Percentiles rank a stretch among this genome's conserved stretches.
These are phyloP conservation scores for Netelia inedita DNA, from an alignment of 2,888 invertebrate species.

Conservation along the genomic window DNA sequence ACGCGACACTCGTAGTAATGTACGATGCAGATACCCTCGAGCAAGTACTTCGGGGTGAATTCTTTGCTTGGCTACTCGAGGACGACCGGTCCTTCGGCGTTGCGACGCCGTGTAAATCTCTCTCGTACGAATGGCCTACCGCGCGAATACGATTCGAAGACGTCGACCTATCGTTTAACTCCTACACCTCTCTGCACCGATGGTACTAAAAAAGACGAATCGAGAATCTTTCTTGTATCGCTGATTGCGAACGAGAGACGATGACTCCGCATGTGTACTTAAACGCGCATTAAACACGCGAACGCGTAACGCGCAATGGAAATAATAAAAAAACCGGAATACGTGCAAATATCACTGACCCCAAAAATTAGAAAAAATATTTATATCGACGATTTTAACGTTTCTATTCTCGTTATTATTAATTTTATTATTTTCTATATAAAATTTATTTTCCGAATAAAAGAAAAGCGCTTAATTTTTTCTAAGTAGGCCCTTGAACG, in stretches of 20 bases:
- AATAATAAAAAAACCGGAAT: conserved; percentile 8
- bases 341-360: conserved; percentile 22
- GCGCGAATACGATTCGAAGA: conserved; percentile 23
- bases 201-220: conserved; percentile 17
- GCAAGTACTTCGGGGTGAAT: conserved; percentile 34
- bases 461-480: too few species aligned
- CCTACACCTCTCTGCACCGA: background rate
- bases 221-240: conserved; percentile 17
- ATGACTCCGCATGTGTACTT: conserved; percentile 4
- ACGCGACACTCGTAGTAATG: background rate
- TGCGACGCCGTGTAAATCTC: conserved; percentile 42
- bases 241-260: conserved; percentile 13
- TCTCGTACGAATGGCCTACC: conserved; percentile 32
- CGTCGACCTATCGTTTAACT: conserved; percentile 28
- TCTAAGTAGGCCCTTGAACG: too few species aligned
- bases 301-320: background rate
- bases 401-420: background rate
- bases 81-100: conserved; percentile 57
- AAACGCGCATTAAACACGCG: background rate
- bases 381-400: conserved; percentile 8
- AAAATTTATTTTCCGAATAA: too few species aligned
- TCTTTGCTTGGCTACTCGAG: conserved; percentile 40
- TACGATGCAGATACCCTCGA: conserved; percentile 30
- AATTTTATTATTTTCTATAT: too few species aligned
- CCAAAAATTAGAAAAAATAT: background rate